Evolutionary conservation across 2,888 invertebrate species (phyloP), one percentile per base, ranked within the genome.

Genomic region (Lepas anatifera): DNA sequence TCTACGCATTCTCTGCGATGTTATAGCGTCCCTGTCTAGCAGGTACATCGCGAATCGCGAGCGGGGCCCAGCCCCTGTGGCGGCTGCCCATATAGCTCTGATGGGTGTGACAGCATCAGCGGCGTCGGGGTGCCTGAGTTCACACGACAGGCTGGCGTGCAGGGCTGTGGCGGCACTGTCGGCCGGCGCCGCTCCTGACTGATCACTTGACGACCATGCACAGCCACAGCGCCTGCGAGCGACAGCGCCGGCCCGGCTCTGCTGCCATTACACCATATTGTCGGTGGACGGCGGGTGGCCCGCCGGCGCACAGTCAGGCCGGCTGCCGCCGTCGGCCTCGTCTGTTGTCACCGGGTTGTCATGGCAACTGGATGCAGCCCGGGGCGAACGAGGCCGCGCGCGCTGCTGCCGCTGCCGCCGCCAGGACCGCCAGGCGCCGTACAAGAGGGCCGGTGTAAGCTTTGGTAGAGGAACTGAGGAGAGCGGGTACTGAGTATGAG

Each of bases 261-360:
- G 29, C 16, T 18, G 58, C 58, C 58, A 58, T 58, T 58, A 35
- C 3, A 58, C 13, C 11, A 22, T 22, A 58, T 58, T 58, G 58
- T 58, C 22, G 32, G 18, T 22, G 29, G 32, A 22, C 58, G 10
- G 35, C 58, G 35, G 58, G 58, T 35, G 58, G 58, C 25, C 32
- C 8, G 58, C 58, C 10, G 29, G 10, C 58, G 25, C 35, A 35
- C 35, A 58, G 58, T 8, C 16, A 29, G 6, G 29, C 16, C 22
- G 22, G 32, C 29, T 18, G 32, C 58, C 35, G 58, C 58, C 52
- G 35, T 35, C 35, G 58, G 8, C 52, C 25, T 27, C 35, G 58
- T 58, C 58, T 58, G 58, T 58, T 58, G 58, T 58, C 58, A 58
- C 58, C 35, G 18, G 35, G 58, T 58, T 35, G 58, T 35, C 58